These are phyloP conservation scores for Eufriesea mexicana DNA, from an alignment of 1,140 invertebrate species.

Conservation along the genomic window DNA sequence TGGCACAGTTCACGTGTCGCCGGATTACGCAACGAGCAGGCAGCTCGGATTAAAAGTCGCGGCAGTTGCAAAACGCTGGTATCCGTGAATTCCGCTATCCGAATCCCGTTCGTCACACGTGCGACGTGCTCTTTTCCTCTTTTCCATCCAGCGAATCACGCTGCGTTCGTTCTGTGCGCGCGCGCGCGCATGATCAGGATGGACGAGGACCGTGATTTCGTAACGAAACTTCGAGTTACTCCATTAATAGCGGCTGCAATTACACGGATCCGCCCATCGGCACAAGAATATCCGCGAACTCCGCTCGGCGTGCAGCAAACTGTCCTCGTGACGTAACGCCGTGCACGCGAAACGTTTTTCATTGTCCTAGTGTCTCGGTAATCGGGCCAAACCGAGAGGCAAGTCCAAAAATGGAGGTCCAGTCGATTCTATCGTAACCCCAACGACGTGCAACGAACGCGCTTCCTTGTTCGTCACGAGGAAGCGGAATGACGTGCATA, in stretches of 20 bases:
- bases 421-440: background rate
- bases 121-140: background rate
- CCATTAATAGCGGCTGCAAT: constrained; percentile 63
- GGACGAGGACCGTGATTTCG: constrained; percentile 44
- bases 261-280: constrained; percentile 52
- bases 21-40: background rate
- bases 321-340: constrained; percentile 36
- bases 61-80: constrained; percentile 6
- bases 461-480: background rate
- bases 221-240: constrained; percentile 52
- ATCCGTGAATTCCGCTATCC: constrained; percentile 7
- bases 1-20: background rate
- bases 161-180: constrained; percentile 6
- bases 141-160: background rate
- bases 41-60: background rate
- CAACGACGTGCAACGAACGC: background rate
- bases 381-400: background rate
- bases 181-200: background rate
- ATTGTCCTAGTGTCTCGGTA: background rate
- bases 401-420: constrained; percentile 13
- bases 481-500: background rate
- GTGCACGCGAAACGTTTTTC: constrained; percentile 29
- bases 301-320: constrained; percentile 21
- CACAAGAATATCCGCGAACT: constrained; percentile 52
- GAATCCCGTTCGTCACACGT: background rate